phyloP scores from a whole-genome alignment of 2,113 vertebrate species.

The Varanus salvator region DNA sequence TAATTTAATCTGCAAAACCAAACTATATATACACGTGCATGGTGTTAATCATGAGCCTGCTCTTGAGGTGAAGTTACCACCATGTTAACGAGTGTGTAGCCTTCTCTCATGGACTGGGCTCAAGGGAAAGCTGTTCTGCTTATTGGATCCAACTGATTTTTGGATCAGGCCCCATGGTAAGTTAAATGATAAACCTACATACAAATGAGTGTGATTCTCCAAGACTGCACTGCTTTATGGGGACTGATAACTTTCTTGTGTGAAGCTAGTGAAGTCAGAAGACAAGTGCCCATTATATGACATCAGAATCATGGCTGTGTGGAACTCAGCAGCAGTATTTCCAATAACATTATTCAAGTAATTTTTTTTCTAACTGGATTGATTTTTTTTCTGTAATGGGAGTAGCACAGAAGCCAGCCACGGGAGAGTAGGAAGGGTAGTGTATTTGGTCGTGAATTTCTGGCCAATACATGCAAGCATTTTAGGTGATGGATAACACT shows the following conservation, averaged over 20 bases:
- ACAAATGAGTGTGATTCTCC: not conserved
- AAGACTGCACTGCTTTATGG: not conserved
- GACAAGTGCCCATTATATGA: not conserved
- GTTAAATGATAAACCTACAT: not conserved
- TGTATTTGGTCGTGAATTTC: not conserved
- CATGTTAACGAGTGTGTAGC: not conserved
- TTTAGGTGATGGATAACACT: not conserved
- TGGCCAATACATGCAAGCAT: not conserved
- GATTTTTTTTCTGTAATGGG: conserved; percentile 10
- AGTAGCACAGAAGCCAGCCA: not conserved
- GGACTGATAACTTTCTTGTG: not conserved
- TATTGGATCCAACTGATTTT: not conserved
- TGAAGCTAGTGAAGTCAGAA: not conserved
- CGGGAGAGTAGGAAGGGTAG: not conserved
- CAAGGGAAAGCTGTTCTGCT: not conserved
- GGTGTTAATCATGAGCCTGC: not conserved
- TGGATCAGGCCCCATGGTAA: not conserved
- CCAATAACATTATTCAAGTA: not conserved
- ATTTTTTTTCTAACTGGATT: not conserved
- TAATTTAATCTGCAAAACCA: not conserved
- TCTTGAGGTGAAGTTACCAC: not conserved
- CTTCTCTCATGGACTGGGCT: not conserved
- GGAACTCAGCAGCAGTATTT: not conserved
- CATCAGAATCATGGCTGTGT: not conserved
- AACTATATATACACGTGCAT: not conserved